Evolutionary conservation across 92 coral and sea anemone genomes (phyloP).

Genomic region (Phenganax marumi): DNA sequence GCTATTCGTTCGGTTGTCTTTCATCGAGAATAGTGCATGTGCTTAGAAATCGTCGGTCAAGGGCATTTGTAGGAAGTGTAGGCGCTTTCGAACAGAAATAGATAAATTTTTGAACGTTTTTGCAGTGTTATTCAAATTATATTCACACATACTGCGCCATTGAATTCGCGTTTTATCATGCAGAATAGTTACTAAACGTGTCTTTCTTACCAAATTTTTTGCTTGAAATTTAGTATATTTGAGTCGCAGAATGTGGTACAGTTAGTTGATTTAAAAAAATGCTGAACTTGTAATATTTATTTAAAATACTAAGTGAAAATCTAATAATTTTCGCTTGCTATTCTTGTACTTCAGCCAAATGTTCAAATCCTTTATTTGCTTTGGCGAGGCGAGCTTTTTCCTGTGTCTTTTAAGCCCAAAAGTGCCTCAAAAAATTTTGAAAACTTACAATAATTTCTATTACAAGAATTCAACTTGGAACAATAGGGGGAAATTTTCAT

Average conservation of each 20-base stretch:
- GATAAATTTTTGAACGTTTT: not conserved
- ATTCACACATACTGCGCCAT: slow-evolving; percentile 1
- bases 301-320: not conserved
- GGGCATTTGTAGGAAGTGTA: not conserved
- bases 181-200: not conserved
- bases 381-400: not conserved
- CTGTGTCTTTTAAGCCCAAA: not conserved
- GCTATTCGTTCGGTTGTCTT: slow-evolving; percentile 23
- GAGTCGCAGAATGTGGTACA: not conserved
- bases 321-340: not conserved
- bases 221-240: not conserved
- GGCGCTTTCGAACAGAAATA: slow-evolving; percentile 1
- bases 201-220: not conserved
- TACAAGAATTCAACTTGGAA: slow-evolving; percentile 20
- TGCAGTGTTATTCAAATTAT: not conserved
- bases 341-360: not conserved
- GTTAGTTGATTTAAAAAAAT: too few species aligned
- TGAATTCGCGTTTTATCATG: not conserved
- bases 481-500: slow-evolving; percentile 28
- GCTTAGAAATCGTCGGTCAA: slow-evolving; percentile 18
- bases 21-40: not conserved
- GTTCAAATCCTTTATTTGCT: not conserved
- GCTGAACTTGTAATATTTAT: not conserved
- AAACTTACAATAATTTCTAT: not conserved
- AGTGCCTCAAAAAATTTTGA: not conserved